Evolutionary conservation across 2,113 vertebrate species (phyloP), one percentile per base, ranked within the genome.

Genomic region (Lycaon pictus): DNA sequence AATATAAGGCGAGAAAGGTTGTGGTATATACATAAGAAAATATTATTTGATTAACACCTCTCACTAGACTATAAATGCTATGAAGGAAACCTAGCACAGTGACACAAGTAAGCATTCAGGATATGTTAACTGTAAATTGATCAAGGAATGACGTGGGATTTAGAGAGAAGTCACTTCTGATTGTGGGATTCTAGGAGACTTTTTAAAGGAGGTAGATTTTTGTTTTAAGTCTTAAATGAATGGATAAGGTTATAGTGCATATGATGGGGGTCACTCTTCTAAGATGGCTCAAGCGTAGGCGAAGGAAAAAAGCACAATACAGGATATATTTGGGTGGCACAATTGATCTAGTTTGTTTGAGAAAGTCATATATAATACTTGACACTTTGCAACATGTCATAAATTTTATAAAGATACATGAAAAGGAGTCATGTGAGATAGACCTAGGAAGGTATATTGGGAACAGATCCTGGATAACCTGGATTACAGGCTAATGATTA

Each of bases 211-310:
- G 65, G 4, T 2, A 56, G 22, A 55, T 35, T 48, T 86, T 95
- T 90, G 37, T 17, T 72, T 95, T 83, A 76, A 95, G 55, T 86
- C 67, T 65, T 94, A 84, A 72, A 85, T 79, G 60, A 76, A 79
- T 79, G 60, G 56, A 23, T 55, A 63, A 63, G 19, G 11, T 43
- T 79, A 74, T 27, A 48, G 22, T 67, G 8, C 22, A 3, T 32
- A 35, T 85, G 32, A 56, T 32, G 11, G 8, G 60, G 29, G 4
- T 89, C 58, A 9, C 69, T 67, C 22, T n/a, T 55, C 37, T 81
- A 74, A 96, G 20, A 72, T 48, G 76, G 27, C 11, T 84, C 60
- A 93, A 85, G 6, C 82, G 72, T 15, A 76, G 20, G 55, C n/a
- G 23, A 92, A 60, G 80, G 55, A 77, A 79, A 32, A 53, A 53